Percentiles rank a stretch among this genome's conserved stretches.
These are phyloP conservation scores for Strongylocentrotus purpuratus DNA, from an alignment of 35 echinoderm and acorn worm genomes.

Conservation along the genomic window DNA sequence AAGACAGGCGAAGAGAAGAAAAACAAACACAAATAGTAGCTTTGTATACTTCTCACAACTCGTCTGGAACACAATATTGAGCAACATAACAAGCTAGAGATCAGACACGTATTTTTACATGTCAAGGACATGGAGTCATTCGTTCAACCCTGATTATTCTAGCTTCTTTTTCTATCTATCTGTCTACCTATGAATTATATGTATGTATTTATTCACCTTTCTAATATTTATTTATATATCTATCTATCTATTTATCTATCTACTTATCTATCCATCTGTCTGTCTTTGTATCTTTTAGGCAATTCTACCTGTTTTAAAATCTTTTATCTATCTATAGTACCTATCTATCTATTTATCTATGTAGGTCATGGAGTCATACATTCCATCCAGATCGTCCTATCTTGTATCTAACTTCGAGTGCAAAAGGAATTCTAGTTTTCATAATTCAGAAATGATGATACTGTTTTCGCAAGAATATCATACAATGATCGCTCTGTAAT, in stretches of 20 bases:
- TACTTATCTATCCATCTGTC: neutral
- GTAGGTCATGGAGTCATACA: no score
- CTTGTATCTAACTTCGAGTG: no score
- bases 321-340: no score
- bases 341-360: no score
- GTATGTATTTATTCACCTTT: neutral
- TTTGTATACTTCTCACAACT: neutral
- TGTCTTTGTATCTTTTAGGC: neutral
- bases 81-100: neutral
- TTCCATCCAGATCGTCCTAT: no score
- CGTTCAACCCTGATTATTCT: neutral
- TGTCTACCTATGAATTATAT: neutral
- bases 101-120: neutral
- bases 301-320: no score
- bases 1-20: neutral
- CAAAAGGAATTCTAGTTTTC: no score
- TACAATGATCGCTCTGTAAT: no score
- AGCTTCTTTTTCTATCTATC: neutral
- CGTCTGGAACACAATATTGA: conserved; percentile 28
- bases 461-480: no score
- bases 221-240: neutral
- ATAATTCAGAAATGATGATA: no score
- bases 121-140: conserved; percentile 10
- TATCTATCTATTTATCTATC: neutral
- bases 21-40: neutral